Base-by-base conservation (phyloP, 2,113 vertebrate genomes). In the Fulmarus glacialis region DNA sequence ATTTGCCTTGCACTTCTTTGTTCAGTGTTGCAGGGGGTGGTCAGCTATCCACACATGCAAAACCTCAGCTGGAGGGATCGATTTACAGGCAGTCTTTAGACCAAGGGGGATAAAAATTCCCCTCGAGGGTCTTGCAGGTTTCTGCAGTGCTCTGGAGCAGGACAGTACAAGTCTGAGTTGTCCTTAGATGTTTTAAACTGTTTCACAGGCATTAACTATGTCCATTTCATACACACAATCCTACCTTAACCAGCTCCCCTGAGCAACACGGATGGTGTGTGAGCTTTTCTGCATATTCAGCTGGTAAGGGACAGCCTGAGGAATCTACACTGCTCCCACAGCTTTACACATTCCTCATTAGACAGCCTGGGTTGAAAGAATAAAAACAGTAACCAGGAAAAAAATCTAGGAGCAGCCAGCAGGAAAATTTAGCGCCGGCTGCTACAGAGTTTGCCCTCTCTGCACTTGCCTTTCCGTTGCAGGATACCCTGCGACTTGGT, bases 251-350 rank as follows among this genome's bases (percentile, higher is more conserved):
- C 95, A 93, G 78, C 84, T 97, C 96, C 96, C 87, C 66, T 82
- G 96, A 95, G 96, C 62, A 91, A 75, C 45, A 45, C 0, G 20
- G 78, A 91, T 45, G 56, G 48, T 93, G 62, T 60, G 70, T 62
- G 87, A 97, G 82, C 53, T 95, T 95, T 97, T 96, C 95, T 96
- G 93, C 96, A 97, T 95, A 91, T 97, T 97, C 93, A 97, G 93
- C 87, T 96, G 87, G 45, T 87, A 94, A 94, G 95, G 82, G 95
- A 96, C 87, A 88, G 78, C 43, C 73, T 86, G 53, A 96, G 83
- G 87, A 96, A 86, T 55, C 56, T 77, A 45, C 62, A 42, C 53
- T 70, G 58, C 58, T 94, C 93, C 87, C 82, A 86, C 43, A 95
- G 56, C 70, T 72, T 93, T 94, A 93, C 43, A 63, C 43, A 85